A percentile compares a stretch with the other conserved stretches of the same genome.
Conservation (phyloP, 2,113 vertebrate genomes). For the Oceanites oceanicus region DNA sequence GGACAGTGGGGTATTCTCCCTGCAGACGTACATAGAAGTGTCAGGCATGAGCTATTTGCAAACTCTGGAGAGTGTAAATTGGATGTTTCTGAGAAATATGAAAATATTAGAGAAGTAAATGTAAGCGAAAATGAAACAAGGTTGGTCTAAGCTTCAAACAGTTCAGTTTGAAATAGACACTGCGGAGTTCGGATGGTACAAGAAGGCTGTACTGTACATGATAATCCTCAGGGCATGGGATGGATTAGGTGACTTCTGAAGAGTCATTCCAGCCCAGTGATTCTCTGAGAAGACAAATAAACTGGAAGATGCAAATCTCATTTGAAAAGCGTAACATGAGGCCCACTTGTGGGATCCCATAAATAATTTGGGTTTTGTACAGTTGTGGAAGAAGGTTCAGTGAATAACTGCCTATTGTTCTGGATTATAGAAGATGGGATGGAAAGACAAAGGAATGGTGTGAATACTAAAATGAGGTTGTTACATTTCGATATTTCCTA, state of each 20-base stretch:
- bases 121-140: background rate
- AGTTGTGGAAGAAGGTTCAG: background rate
- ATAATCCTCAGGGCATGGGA: background rate
- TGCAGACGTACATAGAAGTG: fast-evolving
- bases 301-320: conserved; percentile 16
- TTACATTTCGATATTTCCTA: background rate
- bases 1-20: background rate
- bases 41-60: background rate
- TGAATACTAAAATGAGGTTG: background rate
- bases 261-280: conserved; percentile 34
- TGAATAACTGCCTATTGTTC: background rate
- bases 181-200: background rate
- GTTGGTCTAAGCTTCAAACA: background rate
- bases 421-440: background rate
- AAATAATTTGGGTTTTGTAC: background rate
- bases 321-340: conserved; percentile 16
- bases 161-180: background rate
- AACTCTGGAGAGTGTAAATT: background rate
- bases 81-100: background rate
- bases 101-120: background rate
- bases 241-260: conserved; percentile 33
- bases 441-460: background rate
- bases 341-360: background rate
- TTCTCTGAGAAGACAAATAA: conserved; percentile 43
- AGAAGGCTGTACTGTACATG: background rate